Conservation (phyloP, 2,113 vertebrate species). For the Kryptolebias marmoratus region DNA sequence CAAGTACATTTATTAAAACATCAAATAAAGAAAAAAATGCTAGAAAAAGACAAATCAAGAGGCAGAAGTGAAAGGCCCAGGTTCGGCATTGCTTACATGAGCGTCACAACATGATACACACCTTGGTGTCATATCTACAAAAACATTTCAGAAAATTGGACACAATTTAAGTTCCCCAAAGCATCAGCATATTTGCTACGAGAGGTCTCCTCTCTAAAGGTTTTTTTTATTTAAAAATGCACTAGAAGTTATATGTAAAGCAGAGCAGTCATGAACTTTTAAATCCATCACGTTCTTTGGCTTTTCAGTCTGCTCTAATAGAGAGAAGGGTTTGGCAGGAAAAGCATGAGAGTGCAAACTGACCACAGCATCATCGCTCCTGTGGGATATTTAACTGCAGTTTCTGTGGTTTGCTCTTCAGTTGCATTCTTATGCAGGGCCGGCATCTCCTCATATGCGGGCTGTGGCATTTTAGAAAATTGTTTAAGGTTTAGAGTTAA, state of each 20-base stretch:
- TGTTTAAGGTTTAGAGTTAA: constrained; percentile 10
- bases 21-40: no score
- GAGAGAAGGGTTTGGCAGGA: constrained; percentile 23
- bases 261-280: constrained; percentile 4
- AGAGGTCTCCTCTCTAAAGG: neutral
- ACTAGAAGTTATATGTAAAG: constrained; percentile 5
- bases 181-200: neutral
- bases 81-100: neutral
- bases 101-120: no score
- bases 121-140: neutral
- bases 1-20: no score
- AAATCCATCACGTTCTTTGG: constrained; percentile 19
- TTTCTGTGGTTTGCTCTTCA: constrained; percentile 44
- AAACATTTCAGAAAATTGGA: neutral
- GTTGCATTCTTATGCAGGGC: constrained; percentile 35
- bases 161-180: no score
- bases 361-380: constrained; percentile 46
- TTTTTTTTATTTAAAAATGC: constrained; percentile 1
- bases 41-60: no score
- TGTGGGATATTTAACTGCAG: constrained; percentile 62
- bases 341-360: constrained; percentile 29
- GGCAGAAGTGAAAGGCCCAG: no score
- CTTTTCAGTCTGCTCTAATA: constrained; percentile 33
- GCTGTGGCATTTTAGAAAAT: constrained; percentile 13
- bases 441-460: constrained; percentile 22